Evolutionary conservation across 2,113 vertebrate species (phyloP), one percentile per base, ranked within the genome.

Genomic region (Callorhinus ursinus): DNA sequence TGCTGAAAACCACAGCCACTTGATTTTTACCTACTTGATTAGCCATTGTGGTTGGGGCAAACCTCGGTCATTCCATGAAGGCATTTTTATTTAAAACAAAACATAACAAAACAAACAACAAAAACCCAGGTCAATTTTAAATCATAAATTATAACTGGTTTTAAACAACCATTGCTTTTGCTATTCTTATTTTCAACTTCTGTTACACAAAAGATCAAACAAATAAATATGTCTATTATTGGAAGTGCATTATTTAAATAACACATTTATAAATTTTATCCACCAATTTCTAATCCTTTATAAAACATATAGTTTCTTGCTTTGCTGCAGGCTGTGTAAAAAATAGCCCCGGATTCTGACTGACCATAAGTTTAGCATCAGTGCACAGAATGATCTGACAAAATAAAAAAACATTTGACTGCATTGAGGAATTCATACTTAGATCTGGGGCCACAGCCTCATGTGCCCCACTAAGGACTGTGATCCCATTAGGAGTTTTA

Each of bases 151-250:
- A 18, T 67, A 90, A 81, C 21, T 95, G 77, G 3, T 76, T 91
- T 96, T 51, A 88, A 88, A 72, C 61, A 80, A 42, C 1, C 22
- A 77, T 71, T 91, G 8, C 2, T 88, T 93, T 86, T 59, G 19
- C 36, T 92, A 19, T 80, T 19, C 3, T 97, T 91, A 86, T 84
- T 94, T 94, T 90, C 24, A 91, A 77, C 59, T 93, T 94, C 13
- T 85, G 8, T 93, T 96, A 80, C 51, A 65, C 28, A 74, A 88
- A 92, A 84, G 49, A 65, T 4, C 76, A 90, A 65, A n/a, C 42
- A 84, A 92, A 89, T 55, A 31, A 5, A 51, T 57, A 79, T 49
- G 12, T 33, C 9, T 95, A 18, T 69, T 94, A 83, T 65, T 92
- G 33, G 7, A 96, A 84, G 21, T 80, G 2, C 15, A 63, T 71